Conservation (phyloP, 2,113 vertebrate genomes). For the Megalops atlanticus region DNA sequence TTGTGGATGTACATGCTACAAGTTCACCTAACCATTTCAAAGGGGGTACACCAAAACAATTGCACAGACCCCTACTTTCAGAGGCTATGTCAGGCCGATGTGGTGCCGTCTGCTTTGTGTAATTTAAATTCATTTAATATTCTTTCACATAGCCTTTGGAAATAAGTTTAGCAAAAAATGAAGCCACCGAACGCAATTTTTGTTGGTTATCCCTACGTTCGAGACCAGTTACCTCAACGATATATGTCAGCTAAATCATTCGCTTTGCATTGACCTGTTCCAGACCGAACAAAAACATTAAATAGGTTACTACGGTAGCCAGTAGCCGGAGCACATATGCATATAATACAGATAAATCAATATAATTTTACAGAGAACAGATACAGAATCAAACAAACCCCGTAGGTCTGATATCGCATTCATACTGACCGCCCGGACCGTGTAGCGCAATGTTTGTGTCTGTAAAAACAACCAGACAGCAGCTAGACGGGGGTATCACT, state of each 20-base stretch:
- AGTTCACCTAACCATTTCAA: background rate
- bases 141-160: background rate
- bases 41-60: background rate
- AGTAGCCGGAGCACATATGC: background rate
- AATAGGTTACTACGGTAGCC: background rate
- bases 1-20: background rate
- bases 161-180: background rate
- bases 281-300: background rate
- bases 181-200: background rate
- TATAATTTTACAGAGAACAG: background rate
- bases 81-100: background rate
- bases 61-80: background rate
- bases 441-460: background rate
- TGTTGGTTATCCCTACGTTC: no score
- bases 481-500: constrained; percentile 22
- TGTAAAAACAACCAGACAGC: constrained; percentile 22
- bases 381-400: background rate
- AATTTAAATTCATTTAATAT: background rate
- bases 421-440: background rate
- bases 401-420: background rate
- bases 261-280: background rate
- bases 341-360: background rate
- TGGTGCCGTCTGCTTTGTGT: background rate
- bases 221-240: no score
- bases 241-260: no score